These are phyloP conservation scores for Caenorhabditis wallacei DNA, from an alignment of 2,888 invertebrate genomes.

Conservation along the genomic window DNA sequence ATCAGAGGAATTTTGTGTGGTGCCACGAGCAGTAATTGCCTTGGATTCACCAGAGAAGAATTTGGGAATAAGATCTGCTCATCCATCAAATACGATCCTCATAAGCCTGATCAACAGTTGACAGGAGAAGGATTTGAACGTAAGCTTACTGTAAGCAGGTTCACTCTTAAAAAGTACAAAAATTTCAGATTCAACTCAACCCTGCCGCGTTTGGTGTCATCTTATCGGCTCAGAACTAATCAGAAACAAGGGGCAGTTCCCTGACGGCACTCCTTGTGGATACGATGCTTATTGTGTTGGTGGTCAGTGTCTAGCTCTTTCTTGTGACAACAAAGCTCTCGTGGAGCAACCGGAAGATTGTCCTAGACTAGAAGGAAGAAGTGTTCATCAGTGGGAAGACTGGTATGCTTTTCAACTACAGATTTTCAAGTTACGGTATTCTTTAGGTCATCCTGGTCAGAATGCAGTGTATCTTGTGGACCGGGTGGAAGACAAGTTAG, in stretches of 20 bases:
- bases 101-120: conserved; percentile 81
- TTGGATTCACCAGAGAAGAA: conserved; percentile 76
- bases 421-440: too few species aligned
- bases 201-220: conserved; percentile 83
- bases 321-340: conserved; percentile 77
- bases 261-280: conserved; percentile 83
- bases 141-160: conserved; percentile 34
- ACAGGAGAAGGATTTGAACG: conserved; percentile 82
- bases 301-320: conserved; percentile 78
- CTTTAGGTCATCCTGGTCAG: conserved; percentile 68
- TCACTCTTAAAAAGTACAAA: too few species aligned
- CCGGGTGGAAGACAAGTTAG: conserved; percentile 64
- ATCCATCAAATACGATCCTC: conserved; percentile 76
- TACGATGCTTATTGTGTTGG: conserved; percentile 80
- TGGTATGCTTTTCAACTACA: conserved; percentile 52
- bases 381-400: conserved; percentile 62
- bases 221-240: conserved; percentile 81
- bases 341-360: conserved; percentile 76
- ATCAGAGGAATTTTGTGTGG: conserved; percentile 82
- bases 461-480: conserved; percentile 71
- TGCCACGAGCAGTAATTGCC: conserved; percentile 67
- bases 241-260: conserved; percentile 83
- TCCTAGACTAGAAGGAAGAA: conserved; percentile 66
- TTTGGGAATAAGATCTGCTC: conserved; percentile 79
- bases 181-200: conserved; percentile 80